Evolutionary conservation across 2,888 invertebrate species (phyloP), one percentile per base, ranked within the genome.

Genomic region (Diloba caeruleocephala): DNA sequence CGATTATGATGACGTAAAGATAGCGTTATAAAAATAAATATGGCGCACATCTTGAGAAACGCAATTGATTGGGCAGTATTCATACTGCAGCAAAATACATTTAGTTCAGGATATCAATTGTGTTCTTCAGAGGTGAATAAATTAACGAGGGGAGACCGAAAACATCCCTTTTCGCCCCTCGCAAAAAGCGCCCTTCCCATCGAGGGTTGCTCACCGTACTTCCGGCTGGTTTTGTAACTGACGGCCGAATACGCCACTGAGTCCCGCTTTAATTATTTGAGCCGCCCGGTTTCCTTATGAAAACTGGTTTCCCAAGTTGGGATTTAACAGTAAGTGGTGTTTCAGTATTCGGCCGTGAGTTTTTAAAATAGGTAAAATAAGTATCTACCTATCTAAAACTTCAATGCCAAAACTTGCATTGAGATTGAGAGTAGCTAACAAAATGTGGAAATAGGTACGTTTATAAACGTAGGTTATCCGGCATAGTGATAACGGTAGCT

Each of bases 11-110:
- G 74, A 78, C 58, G 53, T 57, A 42, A 48, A 15, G 67, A 81
- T 79, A 75, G 74, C 65, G 70, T 59, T 79, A 69, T 74, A 81
- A 79, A 82, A 83, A 84, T 82, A 82, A 78, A 74, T 81, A 78
- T 76, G 76, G 80, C 77, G 73, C 71, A 67, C 55, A 66, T 69
- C 55, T 61, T 59, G 39, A 68, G 58, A 64, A 68, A 66, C 78
- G 71, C 63, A 70, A 57, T 73, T 72, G 60, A 58, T 71, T 69
- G 56, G 48, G 76, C 70, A 31, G 63, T 63, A 74, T 76, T 63
- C 73, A 79, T 70, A 79, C 58, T 61, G 42, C 41, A 48, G 61
- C 15, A 34, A 3, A 48, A 50, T 68, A 59, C 72, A 72, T 64
- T 69, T 68, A 72, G 70, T 69, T 69, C 70, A 72, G 53, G 59